These are phyloP conservation scores for Strigops habroptila DNA, from an alignment of 2,113 vertebrate genomes.

Conservation along the genomic window DNA sequence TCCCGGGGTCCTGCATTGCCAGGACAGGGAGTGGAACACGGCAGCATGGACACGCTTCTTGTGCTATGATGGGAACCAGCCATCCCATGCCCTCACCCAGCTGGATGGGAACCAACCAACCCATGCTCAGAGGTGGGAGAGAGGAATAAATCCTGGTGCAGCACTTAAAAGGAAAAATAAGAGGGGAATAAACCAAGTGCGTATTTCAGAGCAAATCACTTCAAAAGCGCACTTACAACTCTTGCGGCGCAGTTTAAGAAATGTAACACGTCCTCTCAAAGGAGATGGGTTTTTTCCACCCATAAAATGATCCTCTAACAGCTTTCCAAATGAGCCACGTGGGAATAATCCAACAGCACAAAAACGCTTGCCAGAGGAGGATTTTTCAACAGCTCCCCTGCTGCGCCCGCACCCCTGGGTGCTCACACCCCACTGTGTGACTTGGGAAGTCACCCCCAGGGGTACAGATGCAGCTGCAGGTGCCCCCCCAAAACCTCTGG, in stretches of 20 bases:
- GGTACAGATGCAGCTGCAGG: background rate
- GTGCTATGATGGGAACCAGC: fast-evolving
- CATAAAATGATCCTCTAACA: background rate
- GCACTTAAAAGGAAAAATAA: background rate
- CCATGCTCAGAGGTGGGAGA: background rate
- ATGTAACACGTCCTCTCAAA: background rate
- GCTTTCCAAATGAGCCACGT: background rate
- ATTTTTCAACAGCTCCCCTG: background rate
- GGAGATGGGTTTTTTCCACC: background rate
- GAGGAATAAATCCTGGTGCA: background rate
- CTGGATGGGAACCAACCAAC: too few species aligned
- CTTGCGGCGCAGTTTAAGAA: background rate
- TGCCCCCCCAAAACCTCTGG: background rate
- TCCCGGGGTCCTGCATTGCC: background rate
- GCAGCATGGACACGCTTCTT: fast-evolving
- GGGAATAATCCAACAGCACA: background rate
- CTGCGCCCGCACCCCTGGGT: fast-evolving
- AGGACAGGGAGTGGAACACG: fast-evolving
- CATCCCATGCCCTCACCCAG: fast-evolving
- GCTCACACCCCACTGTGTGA: background rate
- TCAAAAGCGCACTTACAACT: background rate
- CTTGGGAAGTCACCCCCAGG: background rate
- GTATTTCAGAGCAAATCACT: background rate
- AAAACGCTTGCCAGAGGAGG: background rate
- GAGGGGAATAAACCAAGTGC: background rate